phyloP scores from a whole-genome alignment of 2,797 vertebrate genomes.

The Myotis findleyi region DNA sequence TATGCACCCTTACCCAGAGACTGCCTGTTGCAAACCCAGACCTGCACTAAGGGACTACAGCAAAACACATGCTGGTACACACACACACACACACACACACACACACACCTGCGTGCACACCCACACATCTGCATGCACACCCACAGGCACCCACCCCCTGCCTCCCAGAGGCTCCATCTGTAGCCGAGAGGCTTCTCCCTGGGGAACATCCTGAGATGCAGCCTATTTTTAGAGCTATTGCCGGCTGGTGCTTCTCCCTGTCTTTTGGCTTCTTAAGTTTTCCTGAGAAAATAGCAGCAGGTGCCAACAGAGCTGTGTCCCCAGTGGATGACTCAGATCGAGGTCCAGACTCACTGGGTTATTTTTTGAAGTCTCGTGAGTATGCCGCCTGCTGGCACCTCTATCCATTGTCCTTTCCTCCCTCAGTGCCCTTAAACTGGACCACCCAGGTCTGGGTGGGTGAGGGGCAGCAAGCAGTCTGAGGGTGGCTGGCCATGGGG shows the following conservation, averaged over 20 bases:
- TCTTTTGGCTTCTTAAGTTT: constrained; percentile 83
- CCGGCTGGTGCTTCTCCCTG: constrained; percentile 78
- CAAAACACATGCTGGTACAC: constrained; percentile 37
- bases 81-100: background rate
- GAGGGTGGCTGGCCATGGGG: background rate
- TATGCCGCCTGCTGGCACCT: constrained; percentile 51
- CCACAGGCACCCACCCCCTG: constrained; percentile 79
- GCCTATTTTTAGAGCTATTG: constrained; percentile 80
- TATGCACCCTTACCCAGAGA: background rate
- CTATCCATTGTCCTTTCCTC: constrained; percentile 52
- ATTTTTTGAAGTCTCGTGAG: constrained; percentile 82
- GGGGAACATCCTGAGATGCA: constrained; percentile 80
- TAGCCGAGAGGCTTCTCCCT: constrained; percentile 72
- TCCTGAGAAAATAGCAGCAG: constrained; percentile 81
- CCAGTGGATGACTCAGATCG: constrained; percentile 86
- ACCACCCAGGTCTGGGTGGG: background rate
- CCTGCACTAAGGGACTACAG: constrained; percentile 35
- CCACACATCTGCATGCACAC: constrained; percentile 74
- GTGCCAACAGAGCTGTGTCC: constrained; percentile 84
- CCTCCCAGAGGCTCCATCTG: constrained; percentile 79
- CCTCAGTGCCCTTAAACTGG: background rate
- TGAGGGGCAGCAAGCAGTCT: background rate
- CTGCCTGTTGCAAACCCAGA: constrained; percentile 14
- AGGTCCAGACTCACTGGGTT: constrained; percentile 76
- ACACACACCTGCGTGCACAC: constrained; percentile 66